These are phyloP conservation scores for Batillaria attramentaria DNA, from an alignment of 1,140 invertebrate genomes.

Conservation along the genomic window DNA sequence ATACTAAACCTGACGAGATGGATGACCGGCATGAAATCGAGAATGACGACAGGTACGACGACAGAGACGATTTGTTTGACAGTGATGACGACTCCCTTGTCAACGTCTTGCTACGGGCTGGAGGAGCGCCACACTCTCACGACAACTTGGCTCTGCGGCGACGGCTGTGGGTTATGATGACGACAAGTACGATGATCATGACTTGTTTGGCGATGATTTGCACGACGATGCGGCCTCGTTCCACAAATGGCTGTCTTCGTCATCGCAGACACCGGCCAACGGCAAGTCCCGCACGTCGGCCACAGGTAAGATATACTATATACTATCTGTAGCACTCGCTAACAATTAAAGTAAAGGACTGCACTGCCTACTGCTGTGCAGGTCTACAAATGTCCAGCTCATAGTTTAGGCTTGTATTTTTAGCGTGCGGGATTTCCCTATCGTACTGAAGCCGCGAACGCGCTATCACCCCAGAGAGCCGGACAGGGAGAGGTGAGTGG, in stretches of 20 bases:
- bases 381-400: no score
- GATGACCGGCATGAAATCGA: neutral
- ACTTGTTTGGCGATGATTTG: slow-evolving; percentile 6
- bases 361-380: no score
- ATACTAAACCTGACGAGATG: neutral
- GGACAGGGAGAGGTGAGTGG: no score
- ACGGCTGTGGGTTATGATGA: no score
- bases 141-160: neutral
- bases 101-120: neutral
- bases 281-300: no score
- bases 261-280: no score
- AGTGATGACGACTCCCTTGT: neutral
- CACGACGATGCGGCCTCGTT: no score
- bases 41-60: neutral
- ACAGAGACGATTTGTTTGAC: neutral
- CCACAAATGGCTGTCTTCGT: neutral
- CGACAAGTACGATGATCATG: neutral
- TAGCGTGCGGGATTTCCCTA: no score
- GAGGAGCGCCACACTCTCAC: neutral
- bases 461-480: no score
- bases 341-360: no score
- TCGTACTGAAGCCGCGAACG: no score
- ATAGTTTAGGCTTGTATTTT: no score
- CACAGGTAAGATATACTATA: neutral
- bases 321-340: neutral